Evolutionary conservation across 2,888 invertebrate genomes (phyloP).

Genomic region (Xylota segnis): DNA sequence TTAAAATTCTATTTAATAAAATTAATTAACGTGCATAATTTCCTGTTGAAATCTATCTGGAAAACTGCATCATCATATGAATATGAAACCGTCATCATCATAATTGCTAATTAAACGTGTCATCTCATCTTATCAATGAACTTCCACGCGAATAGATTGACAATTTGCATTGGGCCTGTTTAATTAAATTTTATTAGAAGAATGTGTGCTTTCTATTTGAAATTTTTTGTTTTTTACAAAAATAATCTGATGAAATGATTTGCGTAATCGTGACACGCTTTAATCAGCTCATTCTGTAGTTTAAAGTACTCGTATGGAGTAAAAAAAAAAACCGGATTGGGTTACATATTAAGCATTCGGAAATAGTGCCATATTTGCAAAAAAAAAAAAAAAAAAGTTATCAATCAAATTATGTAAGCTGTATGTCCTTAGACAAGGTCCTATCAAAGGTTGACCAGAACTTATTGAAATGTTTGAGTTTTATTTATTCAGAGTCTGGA

Average conservation of each 20-base stretch:
- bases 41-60: conserved; percentile 13
- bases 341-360: conserved; percentile 9
- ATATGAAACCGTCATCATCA: conserved; percentile 9
- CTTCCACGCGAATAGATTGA: conserved; percentile 35
- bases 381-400: too few relatives aligned
- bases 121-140: conserved; percentile 53
- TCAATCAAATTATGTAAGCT: too few relatives aligned
- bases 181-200: background rate
- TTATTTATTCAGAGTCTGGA: too few relatives aligned
- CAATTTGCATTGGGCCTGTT: background rate
- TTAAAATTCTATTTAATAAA: background rate
- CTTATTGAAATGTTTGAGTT: too few relatives aligned
- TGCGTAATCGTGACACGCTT: conserved; percentile 34
- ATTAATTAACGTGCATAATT: conserved; percentile 22
- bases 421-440: too few relatives aligned
- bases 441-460: too few relatives aligned
- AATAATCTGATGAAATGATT: conserved; percentile 38
- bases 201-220: background rate
- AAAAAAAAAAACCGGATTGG: background rate
- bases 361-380: background rate
- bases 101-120: conserved; percentile 25
- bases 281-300: conserved; percentile 12
- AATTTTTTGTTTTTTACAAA: background rate
- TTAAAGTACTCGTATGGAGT: background rate
- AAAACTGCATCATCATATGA: conserved; percentile 16